Conservation (phyloP, 2,797 vertebrate species). For the Gallinago stenura region DNA sequence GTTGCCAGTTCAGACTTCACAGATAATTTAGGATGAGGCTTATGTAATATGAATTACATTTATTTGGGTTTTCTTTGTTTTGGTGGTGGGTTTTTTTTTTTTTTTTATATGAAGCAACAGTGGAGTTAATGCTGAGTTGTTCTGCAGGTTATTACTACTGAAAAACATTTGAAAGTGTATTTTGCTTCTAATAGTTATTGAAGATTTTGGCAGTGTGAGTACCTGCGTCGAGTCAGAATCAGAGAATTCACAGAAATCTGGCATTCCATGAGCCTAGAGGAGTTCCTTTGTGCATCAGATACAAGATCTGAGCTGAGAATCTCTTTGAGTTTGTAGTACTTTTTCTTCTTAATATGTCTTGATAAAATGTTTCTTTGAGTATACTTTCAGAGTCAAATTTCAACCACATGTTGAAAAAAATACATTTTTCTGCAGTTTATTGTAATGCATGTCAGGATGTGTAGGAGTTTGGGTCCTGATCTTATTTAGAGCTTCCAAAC, state of each 20-base stretch:
- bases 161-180: not conserved
- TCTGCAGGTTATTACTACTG: not conserved
- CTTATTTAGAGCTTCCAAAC: not conserved
- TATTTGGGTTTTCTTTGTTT: not conserved
- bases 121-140: not conserved
- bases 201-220: not conserved
- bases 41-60: not conserved
- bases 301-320: not conserved
- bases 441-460: not conserved
- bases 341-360: not conserved
- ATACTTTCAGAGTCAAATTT: not conserved
- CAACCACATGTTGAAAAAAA: not conserved
- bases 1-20: not conserved
- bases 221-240: not conserved
- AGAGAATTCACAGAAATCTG: not conserved
- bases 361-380: not conserved
- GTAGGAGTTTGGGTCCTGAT: not conserved
- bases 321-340: not conserved
- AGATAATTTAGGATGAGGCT: not conserved
- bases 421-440: not conserved
- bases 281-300: not conserved
- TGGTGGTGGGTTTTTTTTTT: not conserved
- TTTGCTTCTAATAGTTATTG: not conserved
- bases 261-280: not conserved
- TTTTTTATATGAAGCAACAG: not conserved